These are phyloP conservation scores for Lycophotia porphyrea DNA, from an alignment of 2,888 invertebrate genomes.

Conservation along the genomic window DNA sequence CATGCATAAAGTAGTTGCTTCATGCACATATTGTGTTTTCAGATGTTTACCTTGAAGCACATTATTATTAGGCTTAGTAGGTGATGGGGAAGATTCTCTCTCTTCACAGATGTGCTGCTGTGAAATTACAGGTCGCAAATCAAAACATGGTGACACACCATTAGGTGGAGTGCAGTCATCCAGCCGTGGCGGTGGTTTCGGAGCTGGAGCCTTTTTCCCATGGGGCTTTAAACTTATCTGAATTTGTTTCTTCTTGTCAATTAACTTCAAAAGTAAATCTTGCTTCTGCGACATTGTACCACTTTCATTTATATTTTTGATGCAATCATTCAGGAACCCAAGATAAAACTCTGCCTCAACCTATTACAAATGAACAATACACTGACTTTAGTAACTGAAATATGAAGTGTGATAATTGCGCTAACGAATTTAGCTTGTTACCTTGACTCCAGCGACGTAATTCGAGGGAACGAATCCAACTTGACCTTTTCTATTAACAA, in stretches of 20 bases:
- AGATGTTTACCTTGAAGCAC: constrained; percentile 74
- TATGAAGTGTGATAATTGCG: constrained; percentile 57
- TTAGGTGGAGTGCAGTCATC: constrained; percentile 86
- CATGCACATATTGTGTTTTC: constrained; percentile 41
- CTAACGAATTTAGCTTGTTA: constrained; percentile 77
- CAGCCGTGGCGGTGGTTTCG: constrained; percentile 84
- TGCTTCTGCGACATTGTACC: constrained; percentile 88
- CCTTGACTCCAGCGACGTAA: constrained; percentile 95
- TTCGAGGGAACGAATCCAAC: constrained; percentile 96
- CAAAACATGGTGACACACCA: constrained; percentile 87
- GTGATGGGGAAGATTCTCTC: constrained; percentile 77
- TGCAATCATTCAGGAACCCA: constrained; percentile 93
- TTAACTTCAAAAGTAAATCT: constrained; percentile 91
- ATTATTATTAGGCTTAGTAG: constrained; percentile 76
- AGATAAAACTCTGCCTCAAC: constrained; percentile 93
- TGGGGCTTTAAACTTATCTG: constrained; percentile 82
- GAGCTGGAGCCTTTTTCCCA: constrained; percentile 83
- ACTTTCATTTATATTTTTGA: constrained; percentile 89
- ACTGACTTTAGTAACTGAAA: constrained; percentile 49
- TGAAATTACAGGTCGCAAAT: constrained; percentile 86
- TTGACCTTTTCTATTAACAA: constrained; percentile 95
- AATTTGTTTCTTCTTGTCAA: constrained; percentile 92
- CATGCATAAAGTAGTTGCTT: constrained; percentile 29
- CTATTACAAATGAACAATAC: constrained; percentile 76
- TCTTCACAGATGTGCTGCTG: constrained; percentile 86